Conservation (phyloP, 2,797 vertebrate species). For the Champsocephalus esox region DNA sequence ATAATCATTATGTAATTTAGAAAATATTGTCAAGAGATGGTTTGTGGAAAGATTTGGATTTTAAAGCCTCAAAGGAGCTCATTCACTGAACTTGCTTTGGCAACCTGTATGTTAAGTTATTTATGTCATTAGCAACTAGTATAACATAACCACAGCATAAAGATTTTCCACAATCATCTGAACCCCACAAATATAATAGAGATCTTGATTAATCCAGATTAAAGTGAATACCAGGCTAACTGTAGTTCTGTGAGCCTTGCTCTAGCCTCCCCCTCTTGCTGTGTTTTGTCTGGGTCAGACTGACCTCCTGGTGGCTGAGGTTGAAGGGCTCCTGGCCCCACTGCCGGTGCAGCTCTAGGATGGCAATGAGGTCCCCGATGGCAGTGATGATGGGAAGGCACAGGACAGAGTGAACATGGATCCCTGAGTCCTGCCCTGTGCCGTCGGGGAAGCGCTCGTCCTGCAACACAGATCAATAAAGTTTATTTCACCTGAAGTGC, state of each 20-base stretch:
- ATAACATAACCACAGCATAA: slow-evolving; percentile 8
- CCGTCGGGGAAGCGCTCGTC: slow-evolving; percentile 97
- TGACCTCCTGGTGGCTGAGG: slow-evolving; percentile 95
- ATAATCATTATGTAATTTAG: background rate
- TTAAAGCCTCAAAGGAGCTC: background rate
- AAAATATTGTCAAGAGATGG: background rate
- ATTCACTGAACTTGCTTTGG: slow-evolving; percentile 5
- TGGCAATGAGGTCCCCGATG: slow-evolving; percentile 95
- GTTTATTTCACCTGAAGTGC: background rate
- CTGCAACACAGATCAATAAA: slow-evolving; percentile 74
- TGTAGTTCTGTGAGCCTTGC: slow-evolving; percentile 63
- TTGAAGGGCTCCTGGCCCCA: slow-evolving; percentile 95
- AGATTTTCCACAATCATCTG: slow-evolving; percentile 32
- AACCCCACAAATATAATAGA: slow-evolving; percentile 37
- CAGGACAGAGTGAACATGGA: slow-evolving; percentile 95
- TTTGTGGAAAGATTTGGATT: background rate
- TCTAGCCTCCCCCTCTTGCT: slow-evolving; percentile 47
- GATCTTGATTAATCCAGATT: slow-evolving; percentile 61
- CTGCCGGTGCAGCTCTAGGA: slow-evolving; percentile 95
- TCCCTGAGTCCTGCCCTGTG: slow-evolving; percentile 95
- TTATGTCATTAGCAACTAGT: slow-evolving; percentile 18
- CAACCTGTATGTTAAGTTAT: slow-evolving; percentile 3
- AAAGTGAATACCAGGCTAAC: slow-evolving; percentile 62
- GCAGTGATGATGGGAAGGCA: slow-evolving; percentile 98
- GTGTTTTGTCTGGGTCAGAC: slow-evolving; percentile 65